phyloP scores from a whole-genome alignment of 2,113 vertebrate species.

The Gnathonemus longibarbis region DNA sequence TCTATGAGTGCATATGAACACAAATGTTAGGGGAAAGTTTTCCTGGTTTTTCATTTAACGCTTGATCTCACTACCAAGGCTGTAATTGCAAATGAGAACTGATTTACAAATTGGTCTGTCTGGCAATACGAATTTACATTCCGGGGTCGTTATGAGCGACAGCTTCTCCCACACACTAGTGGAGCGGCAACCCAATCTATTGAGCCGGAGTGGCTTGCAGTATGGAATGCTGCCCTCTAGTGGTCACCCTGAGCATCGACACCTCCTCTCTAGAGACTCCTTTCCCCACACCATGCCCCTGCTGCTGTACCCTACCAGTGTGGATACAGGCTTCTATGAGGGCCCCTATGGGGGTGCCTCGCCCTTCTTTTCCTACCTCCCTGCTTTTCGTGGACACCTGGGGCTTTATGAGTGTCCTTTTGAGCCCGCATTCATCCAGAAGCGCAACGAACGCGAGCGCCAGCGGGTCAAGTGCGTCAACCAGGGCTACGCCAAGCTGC shows the following conservation, averaged over 20 bases:
- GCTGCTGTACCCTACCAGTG: constrained; percentile 49
- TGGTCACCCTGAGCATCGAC: constrained; percentile 37
- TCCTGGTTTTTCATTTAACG: not conserved
- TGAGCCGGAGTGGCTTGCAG: constrained; percentile 37
- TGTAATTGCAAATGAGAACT: not conserved
- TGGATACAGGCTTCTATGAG: constrained; percentile 53
- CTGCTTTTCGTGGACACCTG: constrained; percentile 58
- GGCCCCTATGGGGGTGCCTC: constrained; percentile 41
- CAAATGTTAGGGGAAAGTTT: not conserved
- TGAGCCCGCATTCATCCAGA: constrained; percentile 75
- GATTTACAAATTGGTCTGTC: not conserved
- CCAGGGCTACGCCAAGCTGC: constrained; percentile 70
- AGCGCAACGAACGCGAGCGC: constrained; percentile 74
- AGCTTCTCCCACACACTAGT: constrained; percentile 49
- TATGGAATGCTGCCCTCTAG: constrained; percentile 45
- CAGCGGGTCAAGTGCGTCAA: constrained; percentile 75
- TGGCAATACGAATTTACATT: not conserved
- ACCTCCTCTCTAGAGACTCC: constrained; percentile 28
- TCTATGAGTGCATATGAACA: not conserved
- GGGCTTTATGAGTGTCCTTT: constrained; percentile 66
- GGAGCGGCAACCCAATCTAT: constrained; percentile 35
- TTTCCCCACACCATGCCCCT: constrained; percentile 49
- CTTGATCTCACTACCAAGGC: not conserved
- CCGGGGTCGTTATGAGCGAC: constrained; percentile 43
- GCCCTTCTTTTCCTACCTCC: constrained; percentile 55